Evolutionary conservation across 2,888 invertebrate genomes (phyloP).

Genomic region (Drosophila seclusa): DNA sequence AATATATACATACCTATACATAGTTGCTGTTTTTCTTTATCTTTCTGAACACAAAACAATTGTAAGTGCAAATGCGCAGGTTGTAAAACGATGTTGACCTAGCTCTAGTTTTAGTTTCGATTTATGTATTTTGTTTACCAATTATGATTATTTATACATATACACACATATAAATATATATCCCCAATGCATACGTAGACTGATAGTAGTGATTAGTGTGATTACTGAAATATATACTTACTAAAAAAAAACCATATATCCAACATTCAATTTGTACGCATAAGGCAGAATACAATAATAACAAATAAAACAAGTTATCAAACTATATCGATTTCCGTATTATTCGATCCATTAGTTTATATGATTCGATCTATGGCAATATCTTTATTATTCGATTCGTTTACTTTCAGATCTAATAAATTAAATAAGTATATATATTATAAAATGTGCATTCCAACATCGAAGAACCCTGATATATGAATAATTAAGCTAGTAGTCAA

Average conservation of each 20-base stretch:
- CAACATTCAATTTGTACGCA: constrained; percentile 72
- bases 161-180: constrained; percentile 11
- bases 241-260: constrained; percentile 38
- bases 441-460: background rate
- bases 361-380: constrained; percentile 1
- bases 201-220: constrained; percentile 81
- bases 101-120: constrained; percentile 38
- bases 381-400: constrained; percentile 1
- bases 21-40: constrained; percentile 4
- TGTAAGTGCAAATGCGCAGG: constrained; percentile 52
- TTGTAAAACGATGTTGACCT: constrained; percentile 62
- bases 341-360: background rate
- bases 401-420: background rate
- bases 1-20: background rate
- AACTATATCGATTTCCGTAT: constrained; percentile 7
- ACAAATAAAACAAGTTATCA: constrained; percentile 28
- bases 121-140: constrained; percentile 21
- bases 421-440: background rate
- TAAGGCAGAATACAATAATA: constrained; percentile 49
- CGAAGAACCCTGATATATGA: background rate
- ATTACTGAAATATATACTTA: constrained; percentile 48
- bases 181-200: constrained; percentile 80
- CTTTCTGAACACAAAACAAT: constrained; percentile 8
- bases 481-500: no score
- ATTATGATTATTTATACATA: constrained; percentile 35